Evolutionary conservation across 2,113 vertebrate genomes (phyloP).

Genomic region (Rhinolophus ferrumequinum): DNA sequence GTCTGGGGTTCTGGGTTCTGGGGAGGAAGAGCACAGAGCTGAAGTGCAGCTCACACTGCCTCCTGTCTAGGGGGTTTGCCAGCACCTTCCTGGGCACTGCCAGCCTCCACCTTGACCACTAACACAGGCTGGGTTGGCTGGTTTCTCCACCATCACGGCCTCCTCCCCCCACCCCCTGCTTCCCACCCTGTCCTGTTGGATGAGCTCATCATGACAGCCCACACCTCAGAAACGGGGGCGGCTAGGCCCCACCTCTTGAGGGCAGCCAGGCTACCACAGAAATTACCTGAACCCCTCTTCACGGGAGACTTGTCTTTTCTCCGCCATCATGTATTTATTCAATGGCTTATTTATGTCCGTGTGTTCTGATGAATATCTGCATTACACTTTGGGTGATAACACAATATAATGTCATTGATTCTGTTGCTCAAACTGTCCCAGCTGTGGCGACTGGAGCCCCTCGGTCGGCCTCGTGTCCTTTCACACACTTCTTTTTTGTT

Average conservation of each 20-base stretch:
- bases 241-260: neutral
- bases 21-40: neutral
- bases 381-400: accelerated
- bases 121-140: neutral
- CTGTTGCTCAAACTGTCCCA: neutral
- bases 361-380: accelerated
- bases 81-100: accelerated
- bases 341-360: accelerated
- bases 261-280: too few relatives aligned
- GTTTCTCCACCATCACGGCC: too few relatives aligned
- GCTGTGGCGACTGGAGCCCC: neutral
- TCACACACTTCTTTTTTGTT: neutral
- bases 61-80: accelerated
- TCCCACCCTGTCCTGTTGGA: accelerated
- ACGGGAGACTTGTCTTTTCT: neutral
- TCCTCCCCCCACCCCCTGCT: too few relatives aligned
- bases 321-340: too few relatives aligned
- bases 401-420: neutral
- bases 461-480: too few relatives aligned
- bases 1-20: neutral
- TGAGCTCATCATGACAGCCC: neutral
- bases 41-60: accelerated
- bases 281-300: too few relatives aligned
- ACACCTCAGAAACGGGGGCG: too few relatives aligned
- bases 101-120: accelerated